These are phyloP conservation scores for Pogoniulus pusillus DNA, from an alignment of 2,797 vertebrate species.

Conservation along the genomic window DNA sequence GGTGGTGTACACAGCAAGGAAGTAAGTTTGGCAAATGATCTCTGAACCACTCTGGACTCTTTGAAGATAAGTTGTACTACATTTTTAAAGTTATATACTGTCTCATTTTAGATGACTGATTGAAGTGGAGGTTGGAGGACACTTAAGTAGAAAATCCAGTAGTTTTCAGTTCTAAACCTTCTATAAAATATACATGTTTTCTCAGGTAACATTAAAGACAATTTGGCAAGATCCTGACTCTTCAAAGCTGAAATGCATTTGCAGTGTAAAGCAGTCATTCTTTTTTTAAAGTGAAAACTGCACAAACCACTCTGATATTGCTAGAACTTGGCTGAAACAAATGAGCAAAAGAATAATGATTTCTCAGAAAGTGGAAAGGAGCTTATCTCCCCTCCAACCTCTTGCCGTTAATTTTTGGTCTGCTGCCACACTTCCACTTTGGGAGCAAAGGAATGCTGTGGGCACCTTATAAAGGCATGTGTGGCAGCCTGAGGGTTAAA, in stretches of 20 bases:
- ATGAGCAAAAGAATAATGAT: background rate
- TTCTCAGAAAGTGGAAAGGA: conserved; percentile 20
- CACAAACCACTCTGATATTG: background rate
- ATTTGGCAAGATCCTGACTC: conserved; percentile 29
- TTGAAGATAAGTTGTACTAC: background rate
- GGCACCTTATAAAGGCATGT: conserved; percentile 16
- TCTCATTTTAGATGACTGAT: conserved; percentile 7
- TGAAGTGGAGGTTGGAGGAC: background rate
- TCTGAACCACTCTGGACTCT: background rate
- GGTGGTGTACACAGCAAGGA: background rate
- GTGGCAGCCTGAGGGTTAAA: conserved; percentile 41
- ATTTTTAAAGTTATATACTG: background rate
- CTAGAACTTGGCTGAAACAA: conserved; percentile 14
- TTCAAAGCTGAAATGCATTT: conserved; percentile 44
- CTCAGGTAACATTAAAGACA: conserved; percentile 33
- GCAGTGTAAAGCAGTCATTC: conserved; percentile 33
- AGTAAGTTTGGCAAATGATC: background rate
- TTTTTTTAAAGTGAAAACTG: conserved; percentile 44
- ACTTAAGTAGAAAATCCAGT: background rate
- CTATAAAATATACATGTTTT: background rate
- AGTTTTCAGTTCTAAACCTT: background rate
- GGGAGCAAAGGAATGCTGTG: conserved; percentile 36
- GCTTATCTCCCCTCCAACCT: background rate
- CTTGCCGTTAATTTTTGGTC: background rate
- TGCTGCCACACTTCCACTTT: background rate